Base-by-base conservation (phyloP, 2,888 invertebrate species). In the Osedax frankpressi region DNA sequence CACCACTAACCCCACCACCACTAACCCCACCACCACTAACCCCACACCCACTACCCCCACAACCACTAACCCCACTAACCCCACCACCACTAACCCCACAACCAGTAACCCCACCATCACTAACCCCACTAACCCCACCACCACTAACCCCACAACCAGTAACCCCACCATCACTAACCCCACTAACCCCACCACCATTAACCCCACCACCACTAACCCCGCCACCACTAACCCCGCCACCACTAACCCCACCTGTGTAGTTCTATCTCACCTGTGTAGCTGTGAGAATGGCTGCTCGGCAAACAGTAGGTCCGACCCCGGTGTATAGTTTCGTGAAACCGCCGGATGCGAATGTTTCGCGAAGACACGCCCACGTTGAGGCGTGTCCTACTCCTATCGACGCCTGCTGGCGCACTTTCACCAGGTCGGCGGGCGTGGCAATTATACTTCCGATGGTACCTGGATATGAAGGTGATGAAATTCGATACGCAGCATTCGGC, bases 391-490 rank as follows among this genome's bases (percentile, higher is more conserved):
- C 70, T 1, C 79, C 76, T 6, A 11, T 6, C 70, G 79, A 75
- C 14, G 80, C 81, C 74, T 81, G 81, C 77, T 81, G 77, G 25
- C 81, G 71, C 1, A 81, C 80, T 74, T 81, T 81, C 1, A 81
- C 79, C 24, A 81, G 76, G 75, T 81, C 81, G 28, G 81, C 80
- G 0, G 81, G 81, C 3, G 80, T 81, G 63, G 81, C 81, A 25
- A 81, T 78, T 6, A 79, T 78, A 73, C 80, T 79, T 0, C 81
- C 81, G 30, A 81, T 77, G n/a, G 79, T 78, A 75, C 80, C 80
- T 80, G n/a, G n/a, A n/a, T n/a, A n/a, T n/a, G n/a, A n/a, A n/a
- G n/a, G n/a, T n/a, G n/a, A n/a, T n/a, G n/a, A n/a, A n/a, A n/a
- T n/a, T n/a, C n/a, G n/a, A n/a, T n/a, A n/a, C n/a, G n/a, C n/a